These are phyloP conservation scores for Danaus chrysippus DNA, from an alignment of 2,888 invertebrate species.

Conservation along the genomic window DNA sequence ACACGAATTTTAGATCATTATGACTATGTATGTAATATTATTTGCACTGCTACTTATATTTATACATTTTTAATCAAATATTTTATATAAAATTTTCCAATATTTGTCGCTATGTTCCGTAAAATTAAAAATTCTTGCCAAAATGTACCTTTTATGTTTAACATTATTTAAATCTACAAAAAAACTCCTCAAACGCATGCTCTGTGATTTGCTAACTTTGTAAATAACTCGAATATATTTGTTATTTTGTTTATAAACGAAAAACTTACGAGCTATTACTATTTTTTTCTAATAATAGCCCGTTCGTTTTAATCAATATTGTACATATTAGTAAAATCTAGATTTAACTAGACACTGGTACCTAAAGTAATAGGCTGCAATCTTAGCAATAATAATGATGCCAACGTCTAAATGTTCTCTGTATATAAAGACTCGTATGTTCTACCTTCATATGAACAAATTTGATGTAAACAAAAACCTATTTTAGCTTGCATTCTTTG, in stretches of 20 bases:
- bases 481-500: conserved; percentile 22
- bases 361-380: conserved; percentile 63
- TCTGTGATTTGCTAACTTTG: conserved; percentile 76
- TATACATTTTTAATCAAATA: not conserved
- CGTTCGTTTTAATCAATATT: conserved; percentile 65
- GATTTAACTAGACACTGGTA: conserved; percentile 73
- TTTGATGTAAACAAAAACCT: conserved; percentile 23
- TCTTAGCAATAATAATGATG: conserved; percentile 75
- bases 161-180: conserved; percentile 40
- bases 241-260: conserved; percentile 70
- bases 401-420: conserved; percentile 66
- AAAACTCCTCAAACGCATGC: conserved; percentile 57
- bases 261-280: conserved; percentile 52
- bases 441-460: conserved; percentile 21
- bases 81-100: conserved; percentile 3
- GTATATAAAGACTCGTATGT: conserved; percentile 52
- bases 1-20: no score
- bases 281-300: conserved; percentile 48
- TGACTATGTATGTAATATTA: no score
- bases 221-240: conserved; percentile 75
- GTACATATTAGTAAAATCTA: conserved; percentile 71
- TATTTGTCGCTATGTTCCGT: conserved; percentile 12
- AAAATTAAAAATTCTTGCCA: conserved; percentile 51
- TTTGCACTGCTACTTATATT: not conserved
- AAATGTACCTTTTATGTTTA: conserved; percentile 44